Evolutionary conservation across 1,140 invertebrate species (phyloP), one percentile per base, ranked within the genome.

Genomic region (Myzus persicae): DNA sequence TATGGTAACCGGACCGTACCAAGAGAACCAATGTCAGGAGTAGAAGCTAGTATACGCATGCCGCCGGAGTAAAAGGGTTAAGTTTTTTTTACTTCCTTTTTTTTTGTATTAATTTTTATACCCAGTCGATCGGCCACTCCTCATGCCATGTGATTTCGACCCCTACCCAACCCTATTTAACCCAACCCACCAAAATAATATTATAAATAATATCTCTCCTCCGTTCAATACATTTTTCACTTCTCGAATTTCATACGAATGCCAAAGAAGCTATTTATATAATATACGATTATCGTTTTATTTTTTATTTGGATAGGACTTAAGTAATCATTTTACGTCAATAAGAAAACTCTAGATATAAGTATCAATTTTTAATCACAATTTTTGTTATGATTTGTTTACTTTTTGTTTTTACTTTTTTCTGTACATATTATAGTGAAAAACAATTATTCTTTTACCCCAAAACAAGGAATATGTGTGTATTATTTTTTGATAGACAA

Each of bases 1-100:
- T 94, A 95, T 97, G 95, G 97, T 97, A 94, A 97, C 97, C 42
- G 97, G 97, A 90, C 97, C 97, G 40, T 98, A 97, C 95, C 97
- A 97, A 95, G 97, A 97, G 95, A 96, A 96, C 93, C 81, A 90
- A 90, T 40, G 88, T 59, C 36, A 59, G 11, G 59, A 90, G 38
- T 48, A 11, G 85, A 6, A 36, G 20, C 38, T 51, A 11, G 81
- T 82, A 82, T 40, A 87, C 54, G 31, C 38, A 42, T 42, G 54
- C 36, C 40, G 5, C 31, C 42, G 67, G 9, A 36, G 59, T 14
- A 36, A 38, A 51, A 89, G 18, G 46, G 85, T 48, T 48, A 36
- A 46, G 42, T 4, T 87, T 46, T n/a, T n/a, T 46, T 87, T 46
- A 46, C 20, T 87, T 42, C 38, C 82, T 42, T 84, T 40, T 42